Evolutionary conservation across 1,140 invertebrate genomes (phyloP), one percentile per base, ranked within the genome.

Genomic region (Planococcus citri): DNA sequence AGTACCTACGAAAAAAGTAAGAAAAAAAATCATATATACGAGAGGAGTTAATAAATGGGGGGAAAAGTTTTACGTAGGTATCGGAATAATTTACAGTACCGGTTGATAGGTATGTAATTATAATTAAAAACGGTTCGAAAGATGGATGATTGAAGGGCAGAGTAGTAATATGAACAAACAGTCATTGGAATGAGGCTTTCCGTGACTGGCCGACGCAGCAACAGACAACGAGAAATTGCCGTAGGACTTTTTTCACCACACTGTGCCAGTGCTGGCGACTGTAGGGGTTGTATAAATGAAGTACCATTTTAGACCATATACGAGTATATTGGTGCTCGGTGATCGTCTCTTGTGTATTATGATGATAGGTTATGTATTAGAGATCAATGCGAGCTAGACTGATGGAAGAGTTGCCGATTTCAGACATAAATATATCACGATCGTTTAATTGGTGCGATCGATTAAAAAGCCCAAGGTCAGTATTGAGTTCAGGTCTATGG

Each of bases 81-180:
- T 51, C 41, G 41, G 41, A 51, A 51, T 51, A 51, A 51, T 51
- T 51, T 51, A 51, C 41, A 51, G 41, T 51, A 51, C 41, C 41
- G 41, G 41, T 51, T 51, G 41, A 51, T 51, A 51, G 41, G 41
- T 51, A 51, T 51, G 41, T 51, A 51, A 51, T 51, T 51, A 51
- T 51, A 51, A 51, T 51, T 51, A 51, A 51, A 51, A 51, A 51
- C 41, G 41, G 41, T 51, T 51, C 41, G 41, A 51, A 51, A 51
- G 41, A 51, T 51, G 41, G 41, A 51, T 51, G 41, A 51, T 51
- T 51, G 41, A 51, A 51, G 41, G 41, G 41, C 41, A 51, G 41
- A 33, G 29, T 33, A 6, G 12, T 51, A 51, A 9, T 51, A 51
- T 51, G 41, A 51, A 51, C 41, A 51, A 51, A 51, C 41, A 51